Base-by-base conservation (phyloP, 2,888 invertebrate genomes). In the Nudaria mundana region DNA sequence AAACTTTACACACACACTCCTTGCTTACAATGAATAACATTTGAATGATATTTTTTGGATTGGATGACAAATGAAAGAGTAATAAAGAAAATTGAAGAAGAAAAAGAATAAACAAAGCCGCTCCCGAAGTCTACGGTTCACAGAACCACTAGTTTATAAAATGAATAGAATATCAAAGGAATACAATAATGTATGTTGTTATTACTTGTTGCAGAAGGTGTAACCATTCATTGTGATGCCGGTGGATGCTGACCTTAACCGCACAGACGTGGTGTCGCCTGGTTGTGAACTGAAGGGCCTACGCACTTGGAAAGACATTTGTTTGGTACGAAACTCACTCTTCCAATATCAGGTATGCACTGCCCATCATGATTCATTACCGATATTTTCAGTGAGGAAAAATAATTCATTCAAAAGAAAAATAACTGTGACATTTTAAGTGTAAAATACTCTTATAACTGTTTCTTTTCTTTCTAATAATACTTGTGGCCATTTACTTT, bases 201-300 rank as follows among this genome's bases (percentile, higher is more conserved):
- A n/a, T n/a, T n/a, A n/a, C n/a, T 44, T 58, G 53, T 54, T 55
- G 48, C 66, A 88, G 88, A 88, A 86, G 85, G 85, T 76, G 88
- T 79, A 81, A 85, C 81, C 81, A 85, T 83, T 87, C 80, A 83
- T 81, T 89, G 89, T 89, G 89, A 89, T 89, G 89, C 89, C 89
- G 89, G 85, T 89, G 89, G 89, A 89, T 89, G 89, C 86, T 81
- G 86, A 84, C 86, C 81, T 79, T 70, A 78, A 84, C 77, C 76
- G 83, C 80, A 87, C 84, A 84, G 88, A 83, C 84, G 88, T 84
- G 85, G 89, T 82, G 87, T 85, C 84, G 81, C 84, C 80, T 82
- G 85, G 78, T 85, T 87, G 84, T 86, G 88, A 85, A 73, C 79
- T 85, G 76, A 86, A 77, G 76, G 88, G 88, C 71, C 81, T 87